These are phyloP conservation scores for Clupea harengus DNA, from an alignment of 2,113 vertebrate species.

Conservation along the genomic window DNA sequence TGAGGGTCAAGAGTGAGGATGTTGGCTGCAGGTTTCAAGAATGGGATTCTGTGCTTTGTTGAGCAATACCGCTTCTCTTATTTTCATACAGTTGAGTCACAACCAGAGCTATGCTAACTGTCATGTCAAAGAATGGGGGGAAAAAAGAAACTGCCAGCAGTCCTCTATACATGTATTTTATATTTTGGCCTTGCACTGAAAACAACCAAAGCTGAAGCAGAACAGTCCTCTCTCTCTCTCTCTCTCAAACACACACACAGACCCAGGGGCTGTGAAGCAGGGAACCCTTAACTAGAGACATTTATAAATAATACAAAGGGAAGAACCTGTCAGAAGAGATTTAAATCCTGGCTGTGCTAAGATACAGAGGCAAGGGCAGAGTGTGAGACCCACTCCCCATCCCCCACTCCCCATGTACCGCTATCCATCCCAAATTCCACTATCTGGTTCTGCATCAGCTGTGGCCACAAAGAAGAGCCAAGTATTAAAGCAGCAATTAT, in stretches of 20 bases:
- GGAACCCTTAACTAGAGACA: constrained; percentile 62
- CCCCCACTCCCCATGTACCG: background rate
- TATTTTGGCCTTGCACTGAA: constrained; percentile 39
- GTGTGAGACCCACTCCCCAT: constrained; percentile 17
- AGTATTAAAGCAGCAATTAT: constrained; percentile 14
- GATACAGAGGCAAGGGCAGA: constrained; percentile 53
- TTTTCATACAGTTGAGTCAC: background rate
- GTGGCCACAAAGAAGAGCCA: constrained; percentile 12
- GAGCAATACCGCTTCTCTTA: background rate
- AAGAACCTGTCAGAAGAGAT: constrained; percentile 62
- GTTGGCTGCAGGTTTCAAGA: background rate
- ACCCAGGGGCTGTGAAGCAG: constrained; percentile 53
- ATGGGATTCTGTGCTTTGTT: background rate
- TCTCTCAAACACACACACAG: constrained; percentile 5
- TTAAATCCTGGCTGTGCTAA: constrained; percentile 50
- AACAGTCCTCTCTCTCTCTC: background rate
- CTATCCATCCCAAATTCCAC: constrained; percentile 40
- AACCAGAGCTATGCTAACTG: constrained; percentile 30
- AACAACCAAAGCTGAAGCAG: constrained; percentile 21
- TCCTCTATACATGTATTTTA: constrained; percentile 17
- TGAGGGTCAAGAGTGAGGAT: background rate
- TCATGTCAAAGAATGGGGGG: constrained; percentile 49
- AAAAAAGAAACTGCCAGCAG: constrained; percentile 38
- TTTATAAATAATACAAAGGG: constrained; percentile 70
- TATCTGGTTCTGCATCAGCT: constrained; percentile 28